Percentiles rank a stretch among this genome's conserved stretches.
Evolutionary conservation across 1,140 invertebrate genomes (phyloP).

Genomic region (Danaus melanippus): DNA sequence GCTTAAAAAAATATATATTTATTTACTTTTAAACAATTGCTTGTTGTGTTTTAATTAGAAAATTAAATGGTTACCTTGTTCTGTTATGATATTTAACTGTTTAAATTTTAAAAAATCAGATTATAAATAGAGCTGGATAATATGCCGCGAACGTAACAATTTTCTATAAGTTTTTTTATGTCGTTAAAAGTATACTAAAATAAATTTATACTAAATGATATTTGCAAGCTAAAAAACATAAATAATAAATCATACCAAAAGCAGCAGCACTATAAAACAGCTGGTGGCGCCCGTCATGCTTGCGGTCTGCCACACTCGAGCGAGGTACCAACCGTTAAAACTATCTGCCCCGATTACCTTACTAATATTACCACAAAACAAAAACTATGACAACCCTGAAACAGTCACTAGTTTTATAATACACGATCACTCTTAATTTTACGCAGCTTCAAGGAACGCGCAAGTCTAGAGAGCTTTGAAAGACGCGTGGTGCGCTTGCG

Average conservation of each 20-base stretch:
- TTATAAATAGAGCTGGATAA: too few relatives aligned
- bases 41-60: too few relatives aligned
- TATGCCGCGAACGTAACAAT: too few relatives aligned
- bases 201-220: too few relatives aligned
- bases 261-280: slow-evolving; percentile 56
- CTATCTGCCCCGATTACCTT: slow-evolving; percentile 69
- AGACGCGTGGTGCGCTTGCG: slow-evolving; percentile 45
- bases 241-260: slow-evolving; percentile 42
- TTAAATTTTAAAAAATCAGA: too few relatives aligned
- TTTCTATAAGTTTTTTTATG: too few relatives aligned
- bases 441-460: slow-evolving; percentile 9
- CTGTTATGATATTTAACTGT: too few relatives aligned
- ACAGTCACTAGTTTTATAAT: slow-evolving; percentile 14
- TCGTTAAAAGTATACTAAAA: too few relatives aligned
- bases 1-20: too few relatives aligned
- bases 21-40: too few relatives aligned
- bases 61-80: too few relatives aligned
- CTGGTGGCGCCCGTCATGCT: slow-evolving; percentile 63
- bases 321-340: slow-evolving; percentile 66
- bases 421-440: slow-evolving; percentile 27
- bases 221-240: too few relatives aligned
- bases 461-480: slow-evolving; percentile 18
- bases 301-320: slow-evolving; percentile 65
- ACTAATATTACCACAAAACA: slow-evolving; percentile 49
- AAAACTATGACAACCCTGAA: slow-evolving; percentile 29